A percentile compares a stretch with the other conserved stretches of the same genome.
These are phyloP conservation scores for Drosophila sproati DNA, from an alignment of 1,140 invertebrate genomes.

Conservation along the genomic window DNA sequence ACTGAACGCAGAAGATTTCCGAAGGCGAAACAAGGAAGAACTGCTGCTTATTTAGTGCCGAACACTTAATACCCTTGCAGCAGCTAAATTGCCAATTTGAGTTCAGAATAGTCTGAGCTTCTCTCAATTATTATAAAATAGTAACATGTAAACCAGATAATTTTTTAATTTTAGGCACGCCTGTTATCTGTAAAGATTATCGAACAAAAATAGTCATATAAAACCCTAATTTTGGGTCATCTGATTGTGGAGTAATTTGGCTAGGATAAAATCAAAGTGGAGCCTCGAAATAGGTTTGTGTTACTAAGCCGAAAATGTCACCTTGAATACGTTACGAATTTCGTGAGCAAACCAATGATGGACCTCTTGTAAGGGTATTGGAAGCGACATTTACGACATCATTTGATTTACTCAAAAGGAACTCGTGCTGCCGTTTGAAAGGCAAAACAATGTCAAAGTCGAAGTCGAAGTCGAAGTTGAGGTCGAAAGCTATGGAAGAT, in stretches of 20 bases:
- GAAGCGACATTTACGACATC: slow-evolving; percentile 65
- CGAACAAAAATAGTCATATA: too few species aligned
- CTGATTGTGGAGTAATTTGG: too few species aligned
- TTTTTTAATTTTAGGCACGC: too few species aligned
- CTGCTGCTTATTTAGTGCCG: not conserved
- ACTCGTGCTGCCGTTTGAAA: slow-evolving; percentile 26
- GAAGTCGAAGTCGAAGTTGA: slow-evolving; percentile 38
- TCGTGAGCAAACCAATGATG: not conserved
- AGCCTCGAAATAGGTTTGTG: too few species aligned
- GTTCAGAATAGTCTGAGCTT: too few species aligned
- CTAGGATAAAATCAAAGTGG: too few species aligned
- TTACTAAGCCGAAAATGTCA: not conserved
- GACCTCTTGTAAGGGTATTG: not conserved
- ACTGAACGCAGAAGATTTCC: not conserved
- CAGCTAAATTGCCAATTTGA: too few species aligned
- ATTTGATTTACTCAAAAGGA: slow-evolving; percentile 75
- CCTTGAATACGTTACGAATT: not conserved
- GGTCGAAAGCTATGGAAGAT: slow-evolving; percentile 32
- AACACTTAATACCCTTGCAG: not conserved
- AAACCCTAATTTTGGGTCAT: too few species aligned
- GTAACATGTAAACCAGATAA: too few species aligned
- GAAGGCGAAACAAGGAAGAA: not conserved
- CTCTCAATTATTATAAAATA: too few species aligned
- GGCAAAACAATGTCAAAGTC: slow-evolving; percentile 43
- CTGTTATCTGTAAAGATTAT: too few species aligned